Conservation (phyloP, 2,113 vertebrate species). For the Psittacus erithacus region DNA sequence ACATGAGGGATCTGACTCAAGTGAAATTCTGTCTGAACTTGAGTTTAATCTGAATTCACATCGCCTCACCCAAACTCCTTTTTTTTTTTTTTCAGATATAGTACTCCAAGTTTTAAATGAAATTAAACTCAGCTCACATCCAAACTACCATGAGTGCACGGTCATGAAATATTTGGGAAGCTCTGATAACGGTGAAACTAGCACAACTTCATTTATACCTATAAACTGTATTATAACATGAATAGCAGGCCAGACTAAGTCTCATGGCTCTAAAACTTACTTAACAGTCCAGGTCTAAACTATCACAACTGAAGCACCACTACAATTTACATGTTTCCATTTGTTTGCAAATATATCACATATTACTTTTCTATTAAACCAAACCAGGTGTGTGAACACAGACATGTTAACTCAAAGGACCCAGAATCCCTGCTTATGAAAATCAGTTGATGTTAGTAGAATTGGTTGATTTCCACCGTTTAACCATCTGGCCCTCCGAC, state of each 20-base stretch:
- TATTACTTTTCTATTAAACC: background rate
- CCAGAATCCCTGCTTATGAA: background rate
- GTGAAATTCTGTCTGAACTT: background rate
- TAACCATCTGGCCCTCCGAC: background rate
- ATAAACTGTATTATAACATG: background rate
- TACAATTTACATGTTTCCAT: background rate
- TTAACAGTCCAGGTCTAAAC: background rate
- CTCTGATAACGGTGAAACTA: background rate
- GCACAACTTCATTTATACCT: background rate
- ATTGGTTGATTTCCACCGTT: background rate
- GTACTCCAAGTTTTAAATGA: background rate
- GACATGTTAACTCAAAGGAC: background rate
- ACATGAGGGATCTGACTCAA: background rate
- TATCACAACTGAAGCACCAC: background rate
- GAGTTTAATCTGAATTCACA: background rate
- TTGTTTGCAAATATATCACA: background rate
- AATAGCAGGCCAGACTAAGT: background rate
- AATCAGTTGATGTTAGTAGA: background rate
- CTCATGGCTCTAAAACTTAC: background rate
- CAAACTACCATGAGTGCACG: background rate
- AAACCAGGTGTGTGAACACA: background rate
- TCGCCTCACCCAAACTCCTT: background rate
- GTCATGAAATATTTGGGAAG: background rate
- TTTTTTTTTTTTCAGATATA: background rate
- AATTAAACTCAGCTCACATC: background rate